phyloP scores from a whole-genome alignment of 1,140 invertebrate genomes.

The Aradophagus sp. region DNA sequence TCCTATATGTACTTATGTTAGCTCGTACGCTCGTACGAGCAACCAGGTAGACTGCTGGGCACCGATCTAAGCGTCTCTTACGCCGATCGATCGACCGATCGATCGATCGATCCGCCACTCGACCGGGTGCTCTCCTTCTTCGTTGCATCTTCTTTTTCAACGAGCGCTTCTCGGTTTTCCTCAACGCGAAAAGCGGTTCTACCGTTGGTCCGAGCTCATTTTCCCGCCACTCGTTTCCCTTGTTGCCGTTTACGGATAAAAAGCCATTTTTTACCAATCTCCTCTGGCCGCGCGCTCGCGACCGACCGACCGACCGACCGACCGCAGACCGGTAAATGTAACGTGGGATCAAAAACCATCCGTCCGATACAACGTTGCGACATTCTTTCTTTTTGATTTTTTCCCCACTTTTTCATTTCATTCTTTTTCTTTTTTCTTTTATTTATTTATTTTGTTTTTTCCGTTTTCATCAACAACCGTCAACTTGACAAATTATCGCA shows the following conservation, averaged over 20 bases:
- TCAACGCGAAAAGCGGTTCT: conserved; percentile 54
- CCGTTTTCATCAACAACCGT: too few relatives aligned
- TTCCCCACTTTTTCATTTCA: too few relatives aligned
- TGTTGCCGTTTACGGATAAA: conserved; percentile 45
- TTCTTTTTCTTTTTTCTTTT: too few relatives aligned
- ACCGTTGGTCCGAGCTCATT: conserved; percentile 51
- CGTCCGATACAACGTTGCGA: conserved; percentile 11
- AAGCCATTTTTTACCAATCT: conserved; percentile 37
- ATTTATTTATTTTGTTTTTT: too few relatives aligned
- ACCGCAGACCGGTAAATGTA: conserved; percentile 35
- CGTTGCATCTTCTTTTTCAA: conserved; percentile 50
- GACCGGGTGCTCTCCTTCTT: conserved; percentile 30
- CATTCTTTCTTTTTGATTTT: too few relatives aligned
- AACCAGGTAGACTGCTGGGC: conserved; percentile 73
- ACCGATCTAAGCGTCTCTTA: conserved; percentile 58
- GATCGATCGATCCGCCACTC: conserved; percentile 32
- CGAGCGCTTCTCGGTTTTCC: conserved; percentile 30
- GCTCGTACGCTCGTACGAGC: conserved; percentile 52
- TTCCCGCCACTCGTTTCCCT: conserved; percentile 50
- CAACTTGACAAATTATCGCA: too few relatives aligned
- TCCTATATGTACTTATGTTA: too few relatives aligned
- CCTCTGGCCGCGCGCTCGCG: conserved; percentile 14
- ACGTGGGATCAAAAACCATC: conserved; percentile 44
- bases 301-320: conserved; percentile 5
- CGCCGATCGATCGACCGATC: conserved; percentile 40